Percentiles rank a stretch among this genome's conserved stretches.
Conservation (phyloP, 2,113 vertebrate genomes). For the Camelus dromedarius region DNA sequence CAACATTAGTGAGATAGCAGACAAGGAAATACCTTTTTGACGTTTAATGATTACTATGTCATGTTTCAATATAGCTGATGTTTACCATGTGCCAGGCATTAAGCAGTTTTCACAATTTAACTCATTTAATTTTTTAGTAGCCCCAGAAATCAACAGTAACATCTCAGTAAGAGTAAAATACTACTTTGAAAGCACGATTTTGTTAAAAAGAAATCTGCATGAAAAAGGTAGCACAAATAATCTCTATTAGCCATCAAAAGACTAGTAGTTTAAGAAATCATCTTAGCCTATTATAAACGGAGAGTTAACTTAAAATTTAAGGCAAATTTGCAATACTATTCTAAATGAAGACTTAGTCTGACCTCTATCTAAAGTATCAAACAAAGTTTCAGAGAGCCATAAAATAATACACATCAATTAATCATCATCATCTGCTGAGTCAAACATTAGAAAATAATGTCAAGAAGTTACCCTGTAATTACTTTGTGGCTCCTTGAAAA, state of each 20-base stretch:
- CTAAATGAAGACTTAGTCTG: constrained; percentile 66
- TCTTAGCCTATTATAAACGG: not conserved
- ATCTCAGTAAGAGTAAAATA: constrained; percentile 14
- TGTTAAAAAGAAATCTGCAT: not conserved
- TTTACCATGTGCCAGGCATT: constrained; percentile 30
- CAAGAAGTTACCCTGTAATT: constrained; percentile 84
- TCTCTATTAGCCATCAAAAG: not conserved
- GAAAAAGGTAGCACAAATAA: constrained; percentile 12
- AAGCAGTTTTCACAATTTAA: constrained; percentile 40
- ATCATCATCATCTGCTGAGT: constrained; percentile 80
- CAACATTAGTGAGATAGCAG: not conserved
- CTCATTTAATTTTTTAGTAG: constrained; percentile 46
- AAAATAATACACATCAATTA: constrained; percentile 83
- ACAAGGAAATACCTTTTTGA: constrained; percentile 31
- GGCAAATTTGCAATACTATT: not conserved
- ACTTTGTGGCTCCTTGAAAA: constrained; percentile 83
- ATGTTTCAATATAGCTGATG: constrained; percentile 14
- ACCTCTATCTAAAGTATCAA: constrained; percentile 71
- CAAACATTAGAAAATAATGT: constrained; percentile 82
- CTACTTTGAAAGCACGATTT: constrained; percentile 8
- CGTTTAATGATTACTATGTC: not conserved
- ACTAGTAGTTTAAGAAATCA: not conserved
- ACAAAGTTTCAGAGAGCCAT: constrained; percentile 78
- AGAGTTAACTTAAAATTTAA: constrained; percentile 45
- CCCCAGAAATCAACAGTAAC: constrained; percentile 24